Percentiles rank a stretch among this genome's conserved stretches.
phyloP scores from a whole-genome alignment of 2,797 vertebrate species.

The Hephaestus fuliginosus region DNA sequence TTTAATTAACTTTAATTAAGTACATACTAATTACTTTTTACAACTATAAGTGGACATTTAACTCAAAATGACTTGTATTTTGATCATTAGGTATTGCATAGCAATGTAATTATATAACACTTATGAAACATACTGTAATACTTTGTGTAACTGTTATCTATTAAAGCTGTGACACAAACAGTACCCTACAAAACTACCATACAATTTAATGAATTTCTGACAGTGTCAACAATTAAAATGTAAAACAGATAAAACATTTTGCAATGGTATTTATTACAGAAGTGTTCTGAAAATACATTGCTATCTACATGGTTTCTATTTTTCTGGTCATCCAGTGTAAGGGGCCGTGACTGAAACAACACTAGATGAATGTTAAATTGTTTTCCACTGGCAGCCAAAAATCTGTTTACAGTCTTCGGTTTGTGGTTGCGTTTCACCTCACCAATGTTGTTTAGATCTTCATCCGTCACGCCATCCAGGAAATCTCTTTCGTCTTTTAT shows the following conservation, averaged over 20 bases:
- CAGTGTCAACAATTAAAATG: neutral
- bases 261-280: neutral
- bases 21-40: neutral
- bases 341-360: neutral
- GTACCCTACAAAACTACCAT: neutral
- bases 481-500: conserved; percentile 72
- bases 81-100: too few relatives aligned
- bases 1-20: too few relatives aligned
- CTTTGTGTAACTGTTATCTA: neutral
- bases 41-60: neutral
- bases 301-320: neutral
- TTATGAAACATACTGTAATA: neutral
- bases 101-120: too few relatives aligned
- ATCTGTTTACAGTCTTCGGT: too few relatives aligned
- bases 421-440: neutral
- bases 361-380: neutral
- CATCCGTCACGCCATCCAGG: conserved; percentile 62
- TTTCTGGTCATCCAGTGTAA: neutral
- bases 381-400: neutral
- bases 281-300: neutral
- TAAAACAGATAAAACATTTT: neutral
- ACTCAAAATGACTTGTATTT: neutral
- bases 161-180: neutral
- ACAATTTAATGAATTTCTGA: too few relatives aligned
- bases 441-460: conserved; percentile 67